phyloP scores from a whole-genome alignment of 2,888 invertebrate genomes.

The Tridacna crocea region DNA sequence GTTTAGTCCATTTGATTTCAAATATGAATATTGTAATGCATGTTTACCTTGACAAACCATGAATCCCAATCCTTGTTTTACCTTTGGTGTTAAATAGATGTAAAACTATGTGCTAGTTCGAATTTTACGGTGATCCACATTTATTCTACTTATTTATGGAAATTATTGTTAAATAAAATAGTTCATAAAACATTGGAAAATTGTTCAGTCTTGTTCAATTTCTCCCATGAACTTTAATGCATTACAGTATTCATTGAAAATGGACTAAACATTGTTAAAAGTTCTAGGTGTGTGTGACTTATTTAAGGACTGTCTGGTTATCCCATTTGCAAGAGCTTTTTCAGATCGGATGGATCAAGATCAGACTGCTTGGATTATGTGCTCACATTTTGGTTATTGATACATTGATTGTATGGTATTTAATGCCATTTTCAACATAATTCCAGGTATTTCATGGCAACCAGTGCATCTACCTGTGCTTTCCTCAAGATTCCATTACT shows the following conservation, averaged over 20 bases:
- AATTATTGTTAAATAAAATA: conserved; percentile 20
- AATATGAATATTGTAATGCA: conserved; percentile 56
- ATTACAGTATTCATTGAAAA: conserved; percentile 14
- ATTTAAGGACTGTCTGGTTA: background rate
- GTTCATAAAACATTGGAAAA: background rate
- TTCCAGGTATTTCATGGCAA: too few relatives aligned
- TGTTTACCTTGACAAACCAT: conserved; percentile 3
- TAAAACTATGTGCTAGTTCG: background rate
- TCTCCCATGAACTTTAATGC: background rate
- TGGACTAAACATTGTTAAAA: conserved; percentile 9
- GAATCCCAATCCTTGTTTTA: background rate
- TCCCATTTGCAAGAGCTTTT: too few relatives aligned
- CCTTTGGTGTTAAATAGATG: background rate
- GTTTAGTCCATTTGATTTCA: conserved; percentile 52
- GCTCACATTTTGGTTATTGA: too few relatives aligned
- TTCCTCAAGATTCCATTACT: too few relatives aligned
- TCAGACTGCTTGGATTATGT: too few relatives aligned
- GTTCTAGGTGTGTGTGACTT: background rate
- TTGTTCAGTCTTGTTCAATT: conserved; percentile 8
- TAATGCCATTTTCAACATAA: too few relatives aligned
- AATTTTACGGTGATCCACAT: background rate
- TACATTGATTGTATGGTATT: too few relatives aligned
- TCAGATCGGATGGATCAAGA: too few relatives aligned
- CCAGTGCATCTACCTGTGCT: too few relatives aligned
- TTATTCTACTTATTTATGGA: conserved; percentile 6